Evolutionary conservation across 1,140 invertebrate genomes (phyloP), one percentile per base, ranked within the genome.

Genomic region (Colletes latitarsis): DNA sequence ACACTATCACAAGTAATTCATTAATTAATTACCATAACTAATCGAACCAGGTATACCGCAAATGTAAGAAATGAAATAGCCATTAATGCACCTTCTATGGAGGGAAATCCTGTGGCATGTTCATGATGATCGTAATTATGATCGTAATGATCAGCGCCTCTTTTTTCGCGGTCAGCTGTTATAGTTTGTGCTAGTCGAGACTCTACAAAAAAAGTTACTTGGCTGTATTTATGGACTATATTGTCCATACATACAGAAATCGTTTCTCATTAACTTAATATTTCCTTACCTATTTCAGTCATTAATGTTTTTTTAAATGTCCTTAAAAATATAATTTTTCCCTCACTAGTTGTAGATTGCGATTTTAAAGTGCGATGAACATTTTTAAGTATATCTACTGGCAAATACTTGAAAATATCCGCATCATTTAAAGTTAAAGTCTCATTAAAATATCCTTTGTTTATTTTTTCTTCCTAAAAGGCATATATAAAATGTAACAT

Each of bases 51-150:
- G 89, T 97, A 97, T 14, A 97, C 96, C 1, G 96, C 96, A 90
- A 97, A 97, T 1, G 96, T 97, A 10, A 97, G 93, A 91, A 97
- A 97, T 5, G 96, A 96, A 75, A 97, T 96, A 41, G 96, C 96
- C 94, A 97, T 95, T 41, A 97, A 92, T 0, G 97, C 95, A 55
- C 96, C 95, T 92, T 97, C 96, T 46, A 96, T 94, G 0, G 96
- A 97, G n/a, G 96, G 96, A 89, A 97, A 96, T 77, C 96, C 95
- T 71, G 97, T 15, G 3, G 77, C 81, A 55, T 88, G 77, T 15
- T 90, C 86, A 21, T 88, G 72, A 6, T 86, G 81, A 10, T 89
- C 88, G 41, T 83, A 82, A 30, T 64, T 73, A 1, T 88, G 84
- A 55, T 84, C 85, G 3, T 87, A 79, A 70, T 88, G 74, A 15